A percentile compares a stretch with the other conserved stretches of the same genome.
These are phyloP conservation scores for Ptychochromis oligacanthus DNA, from an alignment of 2,113 vertebrate species.

Conservation along the genomic window DNA sequence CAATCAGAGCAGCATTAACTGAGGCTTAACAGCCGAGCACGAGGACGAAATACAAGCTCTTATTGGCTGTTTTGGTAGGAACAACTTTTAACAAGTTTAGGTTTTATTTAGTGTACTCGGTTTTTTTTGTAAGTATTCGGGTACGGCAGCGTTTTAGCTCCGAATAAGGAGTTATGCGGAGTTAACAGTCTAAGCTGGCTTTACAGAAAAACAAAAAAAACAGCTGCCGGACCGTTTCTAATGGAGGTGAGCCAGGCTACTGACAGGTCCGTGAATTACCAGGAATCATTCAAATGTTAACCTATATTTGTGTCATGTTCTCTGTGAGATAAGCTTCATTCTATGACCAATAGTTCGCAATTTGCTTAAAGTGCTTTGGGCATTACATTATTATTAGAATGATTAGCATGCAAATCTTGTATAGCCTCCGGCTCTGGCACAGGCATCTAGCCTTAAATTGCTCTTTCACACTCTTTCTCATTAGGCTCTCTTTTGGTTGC, in stretches of 20 bases:
- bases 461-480: constrained; percentile 82
- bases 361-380: constrained; percentile 79
- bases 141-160: neutral
- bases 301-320: constrained; percentile 77
- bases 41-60: neutral
- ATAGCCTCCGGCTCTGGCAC: constrained; percentile 78
- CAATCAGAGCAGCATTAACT: constrained; percentile 42
- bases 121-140: neutral
- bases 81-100: neutral
- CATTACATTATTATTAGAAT: constrained; percentile 83
- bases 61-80: constrained; percentile 5
- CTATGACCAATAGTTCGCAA: constrained; percentile 77
- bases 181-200: neutral
- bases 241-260: constrained; percentile 66
- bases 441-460: constrained; percentile 80
- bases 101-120: neutral
- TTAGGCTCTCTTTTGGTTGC: constrained; percentile 78
- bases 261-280: constrained; percentile 70
- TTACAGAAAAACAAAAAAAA: constrained; percentile 12
- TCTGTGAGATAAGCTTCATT: constrained; percentile 74
- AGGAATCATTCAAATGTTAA: constrained; percentile 72
- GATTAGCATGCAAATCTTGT: constrained; percentile 86
- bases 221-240: constrained; percentile 54
- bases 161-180: neutral
- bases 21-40: neutral